phyloP scores from a whole-genome alignment of 2,797 vertebrate species.

The Eutrigla gurnardus region DNA sequence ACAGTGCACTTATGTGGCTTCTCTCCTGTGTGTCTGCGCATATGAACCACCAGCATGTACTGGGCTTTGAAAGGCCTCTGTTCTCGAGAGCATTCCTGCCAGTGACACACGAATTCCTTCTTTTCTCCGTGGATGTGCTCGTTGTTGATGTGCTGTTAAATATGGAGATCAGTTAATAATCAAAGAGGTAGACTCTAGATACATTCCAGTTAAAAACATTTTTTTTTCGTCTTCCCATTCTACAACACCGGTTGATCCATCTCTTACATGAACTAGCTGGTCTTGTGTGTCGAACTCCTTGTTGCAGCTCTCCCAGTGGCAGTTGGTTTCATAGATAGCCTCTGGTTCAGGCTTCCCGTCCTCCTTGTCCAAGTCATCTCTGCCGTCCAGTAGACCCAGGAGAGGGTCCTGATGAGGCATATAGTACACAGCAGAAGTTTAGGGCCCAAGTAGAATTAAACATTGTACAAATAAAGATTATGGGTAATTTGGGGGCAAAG shows the following conservation, averaged over 20 bases:
- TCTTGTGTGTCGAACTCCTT: conserved; percentile 98
- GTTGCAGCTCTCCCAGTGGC: conserved; percentile 95
- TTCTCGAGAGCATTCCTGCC: conserved; percentile 95
- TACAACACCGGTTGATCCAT: not conserved
- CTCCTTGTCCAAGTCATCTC: conserved; percentile 95
- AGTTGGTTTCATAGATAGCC: conserved; percentile 95
- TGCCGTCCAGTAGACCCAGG: conserved; percentile 90
- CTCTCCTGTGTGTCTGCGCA: conserved; percentile 97
- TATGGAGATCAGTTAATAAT: not conserved
- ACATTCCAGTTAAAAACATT: not conserved
- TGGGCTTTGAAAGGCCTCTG: conserved; percentile 98
- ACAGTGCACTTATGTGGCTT: conserved; percentile 99
- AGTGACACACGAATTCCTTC: conserved; percentile 99
- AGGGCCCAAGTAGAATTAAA: not conserved
- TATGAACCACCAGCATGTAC: conserved; percentile 99
- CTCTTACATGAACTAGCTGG: conserved; percentile 96
- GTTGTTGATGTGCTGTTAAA: conserved; percentile 95
- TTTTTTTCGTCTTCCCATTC: not conserved
- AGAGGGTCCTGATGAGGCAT: conserved; percentile 88
- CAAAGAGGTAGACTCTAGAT: not conserved
- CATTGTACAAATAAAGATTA: not conserved
- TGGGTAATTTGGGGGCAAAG: not conserved
- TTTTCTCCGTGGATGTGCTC: conserved; percentile 99
- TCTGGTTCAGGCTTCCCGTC: conserved; percentile 94
- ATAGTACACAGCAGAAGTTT: conserved; percentile 2